Percentiles rank a stretch among this genome's conserved stretches.
Conservation (phyloP, 2,888 invertebrate genomes). For the Taphrorychus bicolor region DNA sequence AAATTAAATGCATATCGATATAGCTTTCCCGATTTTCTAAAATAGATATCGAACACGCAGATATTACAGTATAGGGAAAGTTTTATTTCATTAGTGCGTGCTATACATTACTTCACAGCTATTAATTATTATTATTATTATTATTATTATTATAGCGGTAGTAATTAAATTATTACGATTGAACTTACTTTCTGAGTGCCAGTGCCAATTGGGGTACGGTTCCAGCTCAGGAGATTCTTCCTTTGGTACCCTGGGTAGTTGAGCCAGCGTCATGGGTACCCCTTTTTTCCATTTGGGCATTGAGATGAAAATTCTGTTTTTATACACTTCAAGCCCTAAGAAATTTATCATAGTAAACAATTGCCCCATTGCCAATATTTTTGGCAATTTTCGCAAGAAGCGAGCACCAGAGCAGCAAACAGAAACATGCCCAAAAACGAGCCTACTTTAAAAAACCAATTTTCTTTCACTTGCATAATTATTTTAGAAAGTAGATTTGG, state of each 20-base stretch:
- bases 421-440: too few relatives aligned
- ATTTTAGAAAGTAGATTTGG: background rate
- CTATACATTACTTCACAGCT: too few relatives aligned
- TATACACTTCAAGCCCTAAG: conserved; percentile 75
- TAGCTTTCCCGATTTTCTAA: too few relatives aligned
- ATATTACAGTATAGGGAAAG: too few relatives aligned
- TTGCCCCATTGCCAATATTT: background rate
- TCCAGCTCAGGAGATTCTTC: conserved; percentile 66
- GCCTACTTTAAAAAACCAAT: too few relatives aligned
- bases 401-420: background rate
- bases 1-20: too few relatives aligned
- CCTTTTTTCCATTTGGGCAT: conserved; percentile 80
- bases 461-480: background rate
- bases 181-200: conserved; percentile 65
- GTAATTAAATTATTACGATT: background rate
- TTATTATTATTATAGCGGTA: too few relatives aligned
- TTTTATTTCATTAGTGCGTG: too few relatives aligned
- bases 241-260: conserved; percentile 67
- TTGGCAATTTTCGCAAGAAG: too few relatives aligned
- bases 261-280: conserved; percentile 76
- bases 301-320: conserved; percentile 74
- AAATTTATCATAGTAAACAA: background rate
- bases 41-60: too few relatives aligned
- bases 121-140: too few relatives aligned
- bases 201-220: conserved; percentile 81